Evolutionary conservation across 2,113 vertebrate species (phyloP).

Genomic region (Entosphenus tridentatus): DNA sequence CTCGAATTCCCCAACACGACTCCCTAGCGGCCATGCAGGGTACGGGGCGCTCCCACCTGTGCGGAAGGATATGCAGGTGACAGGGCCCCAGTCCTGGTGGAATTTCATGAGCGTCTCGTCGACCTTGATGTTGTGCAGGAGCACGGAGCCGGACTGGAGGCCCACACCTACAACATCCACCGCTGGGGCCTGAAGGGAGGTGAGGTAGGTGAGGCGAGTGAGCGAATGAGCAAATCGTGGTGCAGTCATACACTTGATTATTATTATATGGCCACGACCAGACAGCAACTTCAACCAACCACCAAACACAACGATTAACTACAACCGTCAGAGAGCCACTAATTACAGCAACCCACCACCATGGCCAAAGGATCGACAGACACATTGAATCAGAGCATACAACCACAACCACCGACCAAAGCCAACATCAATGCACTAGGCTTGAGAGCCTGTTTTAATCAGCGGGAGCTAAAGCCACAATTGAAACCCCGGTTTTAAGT

Average conservation of each 20-base stretch:
- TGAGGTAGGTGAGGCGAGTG: background rate
- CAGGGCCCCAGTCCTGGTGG: slow-evolving; percentile 80
- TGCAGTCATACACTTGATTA: no score
- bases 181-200: slow-evolving; percentile 48
- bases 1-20: no score
- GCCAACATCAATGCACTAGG: background rate
- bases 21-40: no score
- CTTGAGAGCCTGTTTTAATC: no score
- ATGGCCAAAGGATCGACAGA: no score
- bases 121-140: slow-evolving; percentile 75
- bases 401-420: background rate
- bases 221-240: background rate
- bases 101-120: slow-evolving; percentile 80
- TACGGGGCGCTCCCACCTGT: slow-evolving; percentile 32
- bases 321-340: no score
- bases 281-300: no score
- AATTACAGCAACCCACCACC: no score
- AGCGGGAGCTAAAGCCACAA: no score
- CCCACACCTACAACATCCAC: slow-evolving; percentile 66
- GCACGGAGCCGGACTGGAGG: slow-evolving; percentile 44
- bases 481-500: no score
- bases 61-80: slow-evolving; percentile 66
- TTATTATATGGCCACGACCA: no score
- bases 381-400: background rate
- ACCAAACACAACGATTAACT: no score